Evolutionary conservation across 2,888 invertebrate genomes (phyloP), one percentile per base, ranked within the genome.

Genomic region (Atherix ibis): DNA sequence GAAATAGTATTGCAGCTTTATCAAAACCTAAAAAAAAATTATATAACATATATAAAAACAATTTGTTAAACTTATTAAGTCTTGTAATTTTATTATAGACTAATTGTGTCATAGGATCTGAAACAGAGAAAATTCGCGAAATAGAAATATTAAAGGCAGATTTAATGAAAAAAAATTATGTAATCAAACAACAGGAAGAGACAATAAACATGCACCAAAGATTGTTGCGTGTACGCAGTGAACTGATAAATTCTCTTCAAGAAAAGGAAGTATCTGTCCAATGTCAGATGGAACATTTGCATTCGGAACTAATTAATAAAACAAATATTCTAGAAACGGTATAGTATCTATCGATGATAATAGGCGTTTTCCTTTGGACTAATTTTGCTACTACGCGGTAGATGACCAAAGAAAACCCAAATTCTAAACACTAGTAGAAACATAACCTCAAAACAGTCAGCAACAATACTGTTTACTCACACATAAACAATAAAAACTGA

Each of bases 191-290:
- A 8, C 36, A 55, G 12, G 48, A 52, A 13, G 51, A 55, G 4
- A 46, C 53, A 13, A 39, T 49, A 3, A 40, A 44, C 6, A 44
- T 47, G 5, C 46, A 55, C 35, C 47, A 45, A 6, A 46, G 52
- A 12, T 10, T 52, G 27, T 40, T 59, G 3, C 38, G 45, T 8
- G 43, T 51, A 8, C 55, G 54, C 5, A 39, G 46, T 19, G 49
- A 49, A 3, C 31, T 53, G 8, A 56, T 59, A 6, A 46, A 46
- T 10, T 50, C 53, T 3, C 32, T 55, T 16, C 54, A 57, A 32
- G 35, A 48, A 18, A 50, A 47, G 14, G 58, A 58, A 26, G 40
- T 39, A 27, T 46, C 46, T 2, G 44, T 42, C 18, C 47, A 44
- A 9, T 35, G 43, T 1, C 50, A 49, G 5, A 29, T 54, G 3